A percentile compares a stretch with the other conserved stretches of the same genome.
These are phyloP conservation scores for Pyrrhosoma nymphula DNA, from an alignment of 2,888 invertebrate genomes.

Conservation along the genomic window DNA sequence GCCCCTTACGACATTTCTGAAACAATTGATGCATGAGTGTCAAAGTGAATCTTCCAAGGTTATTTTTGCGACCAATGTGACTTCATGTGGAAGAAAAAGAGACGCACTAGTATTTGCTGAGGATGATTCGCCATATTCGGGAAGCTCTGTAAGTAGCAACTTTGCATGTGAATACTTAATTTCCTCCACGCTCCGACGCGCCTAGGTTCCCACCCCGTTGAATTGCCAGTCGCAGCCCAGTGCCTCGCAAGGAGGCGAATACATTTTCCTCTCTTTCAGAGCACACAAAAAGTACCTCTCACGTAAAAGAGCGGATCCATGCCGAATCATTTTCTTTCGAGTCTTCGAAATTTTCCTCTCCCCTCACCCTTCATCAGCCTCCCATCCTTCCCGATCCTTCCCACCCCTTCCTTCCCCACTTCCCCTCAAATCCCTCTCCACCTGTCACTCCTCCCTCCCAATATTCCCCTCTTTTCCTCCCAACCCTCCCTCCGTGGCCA, in stretches of 20 bases:
- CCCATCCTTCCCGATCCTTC: not conserved
- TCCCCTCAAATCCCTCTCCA: not conserved
- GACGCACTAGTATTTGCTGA: not conserved
- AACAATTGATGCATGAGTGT: too few relatives aligned
- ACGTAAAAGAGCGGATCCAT: slow-evolving; percentile 29
- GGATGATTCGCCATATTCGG: not conserved
- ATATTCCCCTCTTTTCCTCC: not conserved
- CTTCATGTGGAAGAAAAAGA: too few relatives aligned
- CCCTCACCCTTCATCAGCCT: not conserved
- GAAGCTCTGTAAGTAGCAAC: not conserved
- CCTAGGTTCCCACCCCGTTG: not conserved
- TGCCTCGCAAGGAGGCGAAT: not conserved
- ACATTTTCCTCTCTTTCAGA: not conserved
- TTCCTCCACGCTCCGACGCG: not conserved
- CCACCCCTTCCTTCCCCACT: not conserved
- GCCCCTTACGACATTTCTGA: too few relatives aligned
- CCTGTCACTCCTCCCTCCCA: not conserved
- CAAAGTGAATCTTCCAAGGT: too few relatives aligned
- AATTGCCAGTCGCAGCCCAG: not conserved
- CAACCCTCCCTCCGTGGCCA: slow-evolving; percentile 1
- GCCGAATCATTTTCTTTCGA: slow-evolving; percentile 21
- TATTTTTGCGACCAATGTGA: too few relatives aligned
- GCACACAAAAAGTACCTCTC: not conserved
- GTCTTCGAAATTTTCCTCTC: not conserved
- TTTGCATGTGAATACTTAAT: not conserved